Evolutionary conservation across 2,113 vertebrate species (phyloP).

Genomic region (Tragelaphus scriptus): DNA sequence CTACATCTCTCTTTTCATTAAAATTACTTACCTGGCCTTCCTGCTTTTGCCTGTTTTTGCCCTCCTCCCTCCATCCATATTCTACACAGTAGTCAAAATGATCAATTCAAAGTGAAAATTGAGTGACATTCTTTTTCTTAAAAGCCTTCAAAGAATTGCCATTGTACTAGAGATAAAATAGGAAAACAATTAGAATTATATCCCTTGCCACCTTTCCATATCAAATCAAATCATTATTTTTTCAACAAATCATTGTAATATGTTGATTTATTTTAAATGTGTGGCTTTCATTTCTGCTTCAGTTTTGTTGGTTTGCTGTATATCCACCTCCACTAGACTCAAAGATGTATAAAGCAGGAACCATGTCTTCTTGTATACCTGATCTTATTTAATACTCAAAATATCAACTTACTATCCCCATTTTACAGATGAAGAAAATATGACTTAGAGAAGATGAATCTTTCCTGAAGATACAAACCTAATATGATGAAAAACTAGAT

Average conservation of each 20-base stretch:
- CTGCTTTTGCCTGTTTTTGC: neutral
- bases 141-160: neutral
- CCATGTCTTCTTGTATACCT: neutral
- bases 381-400: neutral
- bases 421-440: neutral
- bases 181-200: neutral
- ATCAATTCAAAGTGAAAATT: neutral
- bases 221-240: conserved; percentile 16
- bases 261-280: neutral
- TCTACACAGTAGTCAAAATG: neutral
- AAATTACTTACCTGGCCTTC: neutral
- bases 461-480: neutral
- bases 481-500: neutral
- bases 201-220: neutral
- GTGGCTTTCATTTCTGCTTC: neutral
- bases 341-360: neutral
- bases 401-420: neutral
- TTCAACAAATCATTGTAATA: neutral
- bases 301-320: neutral
- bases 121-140: neutral
- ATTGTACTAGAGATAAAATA: neutral
- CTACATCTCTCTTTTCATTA: neutral
- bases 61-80: neutral
- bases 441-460: neutral
- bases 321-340: neutral